Base-by-base conservation (phyloP, 2,888 invertebrate genomes). In the Gastrophysa polygoni region DNA sequence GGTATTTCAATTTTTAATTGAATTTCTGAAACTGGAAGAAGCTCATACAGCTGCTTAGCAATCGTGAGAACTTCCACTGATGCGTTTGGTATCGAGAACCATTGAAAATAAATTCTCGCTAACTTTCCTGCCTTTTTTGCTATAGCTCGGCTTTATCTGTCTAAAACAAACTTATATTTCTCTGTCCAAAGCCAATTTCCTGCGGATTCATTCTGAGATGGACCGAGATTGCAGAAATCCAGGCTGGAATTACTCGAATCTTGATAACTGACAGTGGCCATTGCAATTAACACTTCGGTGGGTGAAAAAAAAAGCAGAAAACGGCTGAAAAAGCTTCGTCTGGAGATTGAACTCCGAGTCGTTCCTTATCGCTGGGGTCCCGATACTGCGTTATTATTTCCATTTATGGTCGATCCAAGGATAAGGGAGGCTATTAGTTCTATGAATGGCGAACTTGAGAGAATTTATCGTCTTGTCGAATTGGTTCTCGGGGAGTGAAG, bases 151-250 rank as follows among this genome's bases (percentile, higher is more conserved):
- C 62, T 73, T 74, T 76, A 75, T 75, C 76, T 72, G 73, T 71
- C 73, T 76, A 74, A 74, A 75, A 75, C 75, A 76, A 76, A 76
- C 75, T 76, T 76, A 75, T 75, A 75, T 75, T 73, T 75, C 74
- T 74, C 76, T 73, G 75, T 75, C 74, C 71, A 68, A 65, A 75
- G 76, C 75, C 77, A 77, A 77, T 77, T 77, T 76, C 76, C 77
- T 63, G 62, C 59, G 61, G 64, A 66, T 66, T 63, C 66, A 50
- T 63, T 59, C 62, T 64, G 57, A 63, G 59, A 59, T 57, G 52
- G 70, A 72, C 71, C 63, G 66, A 74, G 77, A 77, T 73, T 75
- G 73, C 72, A 75, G 75, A 75, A 75, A 76, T 68, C 73, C 69
- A 63, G 38, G 67, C 62, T 68, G 20, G 21, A 51, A 57, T 47